Evolutionary conservation across 2,113 vertebrate species (phyloP).

Genomic region (Heloderma charlesbogerti): DNA sequence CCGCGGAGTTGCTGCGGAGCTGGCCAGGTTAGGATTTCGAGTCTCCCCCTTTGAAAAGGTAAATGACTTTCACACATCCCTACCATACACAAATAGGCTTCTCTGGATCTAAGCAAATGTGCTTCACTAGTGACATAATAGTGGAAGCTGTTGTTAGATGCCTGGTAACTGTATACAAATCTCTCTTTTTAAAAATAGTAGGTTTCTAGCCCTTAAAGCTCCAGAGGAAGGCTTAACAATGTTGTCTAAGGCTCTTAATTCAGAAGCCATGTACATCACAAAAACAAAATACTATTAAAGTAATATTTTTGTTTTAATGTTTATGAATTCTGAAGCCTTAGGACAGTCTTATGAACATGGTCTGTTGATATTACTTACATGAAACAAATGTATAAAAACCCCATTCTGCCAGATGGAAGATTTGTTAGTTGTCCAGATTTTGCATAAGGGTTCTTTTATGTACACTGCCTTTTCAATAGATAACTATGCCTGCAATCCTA

Average conservation of each 20-base stretch:
- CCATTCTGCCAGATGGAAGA: background rate
- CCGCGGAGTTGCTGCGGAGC: too few species aligned
- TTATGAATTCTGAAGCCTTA: constrained; percentile 22
- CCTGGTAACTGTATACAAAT: background rate
- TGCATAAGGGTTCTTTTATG: constrained; percentile 62
- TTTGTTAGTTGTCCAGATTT: background rate
- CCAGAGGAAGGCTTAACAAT: background rate
- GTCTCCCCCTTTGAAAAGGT: too few species aligned
- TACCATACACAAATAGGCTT: background rate
- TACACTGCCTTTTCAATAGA: constrained; percentile 66
- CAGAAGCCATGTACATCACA: background rate
- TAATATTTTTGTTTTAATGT: constrained; percentile 50
- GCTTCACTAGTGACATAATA: background rate
- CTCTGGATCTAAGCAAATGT: background rate
- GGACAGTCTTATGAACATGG: background rate
- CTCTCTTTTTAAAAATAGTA: background rate
- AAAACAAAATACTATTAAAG: background rate
- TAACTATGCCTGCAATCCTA: constrained; percentile 46
- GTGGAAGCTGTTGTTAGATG: background rate
- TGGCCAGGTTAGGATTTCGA: too few species aligned
- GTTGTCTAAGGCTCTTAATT: background rate
- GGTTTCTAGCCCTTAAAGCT: background rate
- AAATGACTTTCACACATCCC: too few species aligned
- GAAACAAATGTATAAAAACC: background rate
- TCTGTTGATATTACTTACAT: constrained; percentile 18